Evolutionary conservation across 92 coral and sea anemone species (phyloP).

Genomic region (Pocillopora grandis): DNA sequence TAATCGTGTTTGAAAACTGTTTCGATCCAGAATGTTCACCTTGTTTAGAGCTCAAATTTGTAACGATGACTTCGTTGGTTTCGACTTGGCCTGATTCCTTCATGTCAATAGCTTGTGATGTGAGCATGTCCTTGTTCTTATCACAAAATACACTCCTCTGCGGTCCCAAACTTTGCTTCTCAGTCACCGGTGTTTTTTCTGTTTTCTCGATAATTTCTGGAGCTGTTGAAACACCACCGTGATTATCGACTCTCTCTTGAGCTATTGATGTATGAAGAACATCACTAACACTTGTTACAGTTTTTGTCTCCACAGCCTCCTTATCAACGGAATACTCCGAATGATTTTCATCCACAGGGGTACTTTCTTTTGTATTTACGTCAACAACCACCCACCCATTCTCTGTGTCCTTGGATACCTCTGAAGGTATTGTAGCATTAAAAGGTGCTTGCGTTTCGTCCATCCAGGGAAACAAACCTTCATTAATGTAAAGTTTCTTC

Average conservation of each 20-base stretch:
- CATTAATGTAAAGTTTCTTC: conserved; percentile 62
- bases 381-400: neutral
- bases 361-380: neutral
- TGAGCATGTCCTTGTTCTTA: neutral
- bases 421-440: conserved; percentile 43
- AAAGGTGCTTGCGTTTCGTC: conserved; percentile 58
- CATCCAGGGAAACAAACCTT: conserved; percentile 72
- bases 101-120: neutral
- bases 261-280: neutral
- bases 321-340: neutral
- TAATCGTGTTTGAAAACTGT: neutral
- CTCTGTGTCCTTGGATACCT: neutral
- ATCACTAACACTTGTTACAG: neutral
- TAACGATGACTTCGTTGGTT: neutral
- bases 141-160: neutral
- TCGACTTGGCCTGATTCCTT: neutral
- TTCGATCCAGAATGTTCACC: neutral
- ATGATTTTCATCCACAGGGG: neutral
- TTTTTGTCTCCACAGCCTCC: neutral
- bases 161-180: neutral
- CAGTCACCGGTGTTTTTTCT: neutral
- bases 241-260: neutral
- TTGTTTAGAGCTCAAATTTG: neutral
- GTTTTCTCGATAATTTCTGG: neutral
- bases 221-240: too few relatives aligned